Evolutionary conservation across 2,888 invertebrate genomes (phyloP).

Genomic region (Leptinotarsa haldemani): DNA sequence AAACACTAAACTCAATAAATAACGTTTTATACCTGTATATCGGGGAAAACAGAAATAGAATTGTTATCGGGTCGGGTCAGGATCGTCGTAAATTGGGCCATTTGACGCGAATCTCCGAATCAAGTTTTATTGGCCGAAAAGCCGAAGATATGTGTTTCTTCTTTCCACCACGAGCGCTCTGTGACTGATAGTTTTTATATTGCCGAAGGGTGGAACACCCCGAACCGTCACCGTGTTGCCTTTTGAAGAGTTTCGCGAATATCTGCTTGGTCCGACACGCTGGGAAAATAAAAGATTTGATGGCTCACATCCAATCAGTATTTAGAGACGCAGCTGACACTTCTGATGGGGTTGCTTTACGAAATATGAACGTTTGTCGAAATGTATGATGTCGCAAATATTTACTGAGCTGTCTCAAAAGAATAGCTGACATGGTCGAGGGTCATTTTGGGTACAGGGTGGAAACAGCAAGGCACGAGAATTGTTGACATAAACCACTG

Average conservation of each 20-base stretch:
- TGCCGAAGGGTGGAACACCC: constrained; percentile 42
- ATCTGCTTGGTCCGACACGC: constrained; percentile 53
- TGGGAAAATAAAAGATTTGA: constrained; percentile 63
- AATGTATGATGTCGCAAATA: constrained; percentile 59
- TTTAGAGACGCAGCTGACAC: constrained; percentile 62
- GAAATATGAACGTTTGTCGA: constrained; percentile 57
- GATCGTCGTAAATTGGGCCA: constrained; percentile 62
- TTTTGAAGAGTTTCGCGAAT: constrained; percentile 14
- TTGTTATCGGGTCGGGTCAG: constrained; percentile 62
- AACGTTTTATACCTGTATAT: constrained; percentile 42
- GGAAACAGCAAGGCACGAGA: background rate
- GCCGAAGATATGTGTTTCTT: constrained; percentile 69
- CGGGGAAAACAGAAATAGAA: constrained; percentile 57
- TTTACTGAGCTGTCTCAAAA: constrained; percentile 50
- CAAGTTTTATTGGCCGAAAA: constrained; percentile 74
- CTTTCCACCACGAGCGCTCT: constrained; percentile 56
- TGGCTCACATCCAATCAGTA: constrained; percentile 65
- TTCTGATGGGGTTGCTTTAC: constrained; percentile 57
- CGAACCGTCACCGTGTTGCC: background rate
- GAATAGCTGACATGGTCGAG: constrained; percentile 39
- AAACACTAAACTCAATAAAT: constrained; percentile 35
- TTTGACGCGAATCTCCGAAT: constrained; percentile 63
- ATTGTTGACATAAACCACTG: too few relatives aligned
- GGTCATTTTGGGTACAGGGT: background rate
- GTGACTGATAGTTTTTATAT: constrained; percentile 64